Base-by-base conservation (phyloP, 2,113 vertebrate genomes). In the Dendropsophus ebraccatus region DNA sequence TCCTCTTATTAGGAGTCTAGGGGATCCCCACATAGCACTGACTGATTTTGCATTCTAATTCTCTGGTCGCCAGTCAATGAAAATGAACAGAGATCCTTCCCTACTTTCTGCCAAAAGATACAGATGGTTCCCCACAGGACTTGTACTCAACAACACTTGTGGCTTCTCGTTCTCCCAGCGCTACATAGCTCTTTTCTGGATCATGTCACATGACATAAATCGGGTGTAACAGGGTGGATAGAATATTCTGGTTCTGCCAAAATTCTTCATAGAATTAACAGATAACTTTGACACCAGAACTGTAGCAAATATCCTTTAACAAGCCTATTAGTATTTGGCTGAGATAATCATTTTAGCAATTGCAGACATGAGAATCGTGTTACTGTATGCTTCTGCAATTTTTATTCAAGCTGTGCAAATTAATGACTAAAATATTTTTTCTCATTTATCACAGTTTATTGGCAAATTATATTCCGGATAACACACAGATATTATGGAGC, bases 391-490 rank as follows among this genome's bases (percentile, higher is more conserved):
- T 41, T 70, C 37, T 70, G 32, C 67, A 41, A 11, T 69, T 23
- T 70, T 49, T 25, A 74, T 74, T 74, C 72, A 47, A n/a, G 41
- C 72, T 74, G 72, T 74, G 41, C 23, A 74, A 74, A 74, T 74
- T 74, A 74, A 74, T 49, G n/a, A 49, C 72, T 74, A 7, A 74
- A 74, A 74, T 74, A 74, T 74, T 74, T 74, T 69, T 74, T 25
- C 41, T 49, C 23, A 74, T 74, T 74, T 47, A 47, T 74, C 41
- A 47, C 37, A 74, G 23, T 49, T 74, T 74, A 49, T 45, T 74
- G 72, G 37, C 72, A 45, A 74, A 49, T 47, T 47, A 74, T 74
- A 74, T 74, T 74, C 72, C 72, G 25, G 41, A 49, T 49, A 74
- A 25, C 30, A 74, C 25, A 5, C 30, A 74, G 23, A 25, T n/a